These are phyloP conservation scores for Esox lucius DNA, from an alignment of 2,797 vertebrate species.

Conservation along the genomic window DNA sequence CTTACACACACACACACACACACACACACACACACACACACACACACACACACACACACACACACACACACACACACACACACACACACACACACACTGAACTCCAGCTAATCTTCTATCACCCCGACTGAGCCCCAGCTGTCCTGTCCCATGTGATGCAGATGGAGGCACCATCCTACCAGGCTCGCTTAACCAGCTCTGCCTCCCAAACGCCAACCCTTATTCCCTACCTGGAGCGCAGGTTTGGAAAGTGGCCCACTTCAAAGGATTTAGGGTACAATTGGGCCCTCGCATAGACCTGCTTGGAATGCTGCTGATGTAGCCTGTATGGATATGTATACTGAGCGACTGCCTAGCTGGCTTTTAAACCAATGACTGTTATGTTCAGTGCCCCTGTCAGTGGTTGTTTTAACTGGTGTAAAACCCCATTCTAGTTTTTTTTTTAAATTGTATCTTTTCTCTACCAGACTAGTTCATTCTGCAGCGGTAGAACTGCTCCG, in stretches of 20 bases:
- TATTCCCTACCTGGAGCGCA: no score
- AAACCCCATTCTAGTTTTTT: no score
- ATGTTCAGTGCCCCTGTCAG: no score
- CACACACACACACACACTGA: slow-evolving; percentile 68
- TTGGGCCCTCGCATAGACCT: slow-evolving; percentile 31
- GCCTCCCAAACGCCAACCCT: no score
- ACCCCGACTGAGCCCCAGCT: slow-evolving; percentile 59
- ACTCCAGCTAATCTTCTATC: slow-evolving; percentile 65
- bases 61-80: slow-evolving; percentile 67
- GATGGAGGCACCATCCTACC: neutral
- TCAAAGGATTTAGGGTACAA: no score
- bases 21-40: slow-evolving; percentile 67
- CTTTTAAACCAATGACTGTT: neutral
- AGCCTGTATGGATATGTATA: slow-evolving; percentile 46
- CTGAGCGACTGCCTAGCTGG: slow-evolving; percentile 45
- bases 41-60: slow-evolving; percentile 67
- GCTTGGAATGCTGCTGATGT: slow-evolving; percentile 68
- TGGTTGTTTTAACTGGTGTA: no score
- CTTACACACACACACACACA: slow-evolving; percentile 67
- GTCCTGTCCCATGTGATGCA: slow-evolving; percentile 61
- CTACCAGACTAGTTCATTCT: no score
- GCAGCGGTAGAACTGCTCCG: no score
- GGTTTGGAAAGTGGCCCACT: no score
- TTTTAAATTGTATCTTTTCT: no score
- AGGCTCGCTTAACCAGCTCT: no score